Conservation (phyloP, 2,113 vertebrate species). For the Dicaeum eximium region DNA sequence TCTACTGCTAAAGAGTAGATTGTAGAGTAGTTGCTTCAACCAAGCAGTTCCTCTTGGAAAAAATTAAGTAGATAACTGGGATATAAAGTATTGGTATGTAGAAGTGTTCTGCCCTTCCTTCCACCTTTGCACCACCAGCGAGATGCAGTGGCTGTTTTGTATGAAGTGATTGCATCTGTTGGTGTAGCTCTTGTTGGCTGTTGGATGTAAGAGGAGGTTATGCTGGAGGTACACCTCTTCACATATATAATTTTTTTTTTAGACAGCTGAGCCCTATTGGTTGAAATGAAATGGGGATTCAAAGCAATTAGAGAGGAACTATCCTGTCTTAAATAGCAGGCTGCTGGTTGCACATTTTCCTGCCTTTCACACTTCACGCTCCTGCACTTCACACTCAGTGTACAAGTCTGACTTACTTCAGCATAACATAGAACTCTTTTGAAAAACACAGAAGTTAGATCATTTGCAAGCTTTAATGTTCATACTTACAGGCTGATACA, state of each 20-base stretch:
- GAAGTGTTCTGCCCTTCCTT: not conserved
- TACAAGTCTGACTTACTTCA: not conserved
- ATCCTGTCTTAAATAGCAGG: not conserved
- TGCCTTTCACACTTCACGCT: not conserved
- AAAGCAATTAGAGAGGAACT: not conserved
- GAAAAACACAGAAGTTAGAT: not conserved
- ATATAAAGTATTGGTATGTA: not conserved
- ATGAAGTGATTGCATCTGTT: not conserved
- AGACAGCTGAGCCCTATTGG: not conserved
- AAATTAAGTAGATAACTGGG: not conserved
- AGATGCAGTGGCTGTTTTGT: not conserved
- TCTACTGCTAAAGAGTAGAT: not conserved
- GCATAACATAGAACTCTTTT: not conserved
- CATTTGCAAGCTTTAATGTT: constrained; percentile 27
- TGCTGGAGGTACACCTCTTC: not conserved
- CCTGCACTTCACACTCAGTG: too few species aligned
- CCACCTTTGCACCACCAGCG: not conserved
- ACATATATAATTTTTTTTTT: fast-evolving
- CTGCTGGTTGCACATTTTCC: not conserved
- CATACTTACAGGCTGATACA: not conserved
- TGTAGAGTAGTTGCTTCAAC: not conserved
- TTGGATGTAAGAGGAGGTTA: not conserved
- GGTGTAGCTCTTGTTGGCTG: not conserved
- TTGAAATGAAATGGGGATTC: not conserved
- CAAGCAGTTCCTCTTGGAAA: not conserved